Evolutionary conservation across 2,888 invertebrate species (phyloP).

Genomic region (Parascotia fuliginaria): DNA sequence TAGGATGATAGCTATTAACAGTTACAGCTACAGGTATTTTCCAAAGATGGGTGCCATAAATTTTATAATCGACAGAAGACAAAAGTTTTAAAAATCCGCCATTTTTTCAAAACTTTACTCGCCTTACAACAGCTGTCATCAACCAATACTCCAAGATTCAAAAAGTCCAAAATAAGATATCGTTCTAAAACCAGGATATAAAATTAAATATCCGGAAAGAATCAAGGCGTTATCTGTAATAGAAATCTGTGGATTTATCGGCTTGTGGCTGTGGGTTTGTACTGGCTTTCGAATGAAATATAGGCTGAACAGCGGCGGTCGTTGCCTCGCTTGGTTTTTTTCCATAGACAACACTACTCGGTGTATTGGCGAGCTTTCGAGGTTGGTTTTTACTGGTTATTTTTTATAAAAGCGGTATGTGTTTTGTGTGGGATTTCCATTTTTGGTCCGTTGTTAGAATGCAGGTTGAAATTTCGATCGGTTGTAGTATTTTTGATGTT

Average conservation of each 20-base stretch:
- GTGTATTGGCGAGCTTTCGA: slow-evolving; percentile 59
- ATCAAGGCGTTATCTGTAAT: slow-evolving; percentile 81
- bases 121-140: slow-evolving; percentile 24
- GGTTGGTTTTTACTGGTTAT: slow-evolving; percentile 40
- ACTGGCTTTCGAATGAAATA: slow-evolving; percentile 75
- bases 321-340: slow-evolving; percentile 54
- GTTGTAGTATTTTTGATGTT: neutral
- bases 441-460: slow-evolving; percentile 34
- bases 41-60: too few relatives aligned
- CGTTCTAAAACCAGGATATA: slow-evolving; percentile 64
- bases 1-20: too few relatives aligned
- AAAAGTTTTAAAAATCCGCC: too few relatives aligned
- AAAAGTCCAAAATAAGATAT: slow-evolving; percentile 62
- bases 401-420: slow-evolving; percentile 42
- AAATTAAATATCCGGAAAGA: slow-evolving; percentile 83
- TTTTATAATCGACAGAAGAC: too few relatives aligned
- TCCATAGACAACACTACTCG: slow-evolving; percentile 52
- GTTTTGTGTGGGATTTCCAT: slow-evolving; percentile 42
- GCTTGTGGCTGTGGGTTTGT: slow-evolving; percentile 67
- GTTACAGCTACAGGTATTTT: too few relatives aligned
- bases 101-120: neutral
- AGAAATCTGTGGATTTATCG: slow-evolving; percentile 83
- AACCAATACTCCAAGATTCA: slow-evolving; percentile 34
- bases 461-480: neutral
- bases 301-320: slow-evolving; percentile 63